Evolutionary conservation across 1,140 invertebrate genomes (phyloP), one percentile per base, ranked within the genome.

Genomic region (Condylostylus longicornis): DNA sequence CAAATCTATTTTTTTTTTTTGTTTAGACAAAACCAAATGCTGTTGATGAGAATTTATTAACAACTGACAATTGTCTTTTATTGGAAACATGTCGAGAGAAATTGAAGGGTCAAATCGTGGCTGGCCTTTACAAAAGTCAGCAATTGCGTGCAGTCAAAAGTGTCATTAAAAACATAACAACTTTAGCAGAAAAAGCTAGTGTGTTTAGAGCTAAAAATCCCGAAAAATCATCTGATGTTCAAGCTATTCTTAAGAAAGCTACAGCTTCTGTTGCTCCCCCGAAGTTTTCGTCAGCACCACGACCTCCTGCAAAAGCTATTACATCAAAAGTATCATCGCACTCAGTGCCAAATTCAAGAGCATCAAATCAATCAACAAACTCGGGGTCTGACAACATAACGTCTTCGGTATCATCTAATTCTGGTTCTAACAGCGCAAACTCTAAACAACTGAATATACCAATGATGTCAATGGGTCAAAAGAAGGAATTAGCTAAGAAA

Each of bases 31-130:
- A 43, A 30, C 48, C 54, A 14, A 28, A 44, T 17, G 40, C 42
- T 8, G 20, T 46, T 0, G 38, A 53, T 17, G 15, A 12, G 10
- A 18, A 40, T 10, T 44, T 49, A 21, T 37, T 57, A 4, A 51
- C 40, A 12, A 6, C 14, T 4, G 48, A 53, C 17, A 57, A 57
- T 21, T 54, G 48, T 34, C 25, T 42, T 5, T 36, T 57, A 15
- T 35, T 57, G 28, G 51, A 57, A 42, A 57, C 50, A 0, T 43
- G 43, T 6, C 54, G 47, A 9, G 54, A 54, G 33, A 57, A 57
- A 19, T 53, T 57, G 34, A 56, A 45, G 10, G 54, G 54, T 23
- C 34, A 57, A 6, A 15, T 57, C 13, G 43, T 54, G 25, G 47
- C 54, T 2, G 45, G 51, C 32, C 47, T 57, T 9, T 39, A 53